Conservation (phyloP, 2,888 invertebrate species). For the Andricus curvator region DNA sequence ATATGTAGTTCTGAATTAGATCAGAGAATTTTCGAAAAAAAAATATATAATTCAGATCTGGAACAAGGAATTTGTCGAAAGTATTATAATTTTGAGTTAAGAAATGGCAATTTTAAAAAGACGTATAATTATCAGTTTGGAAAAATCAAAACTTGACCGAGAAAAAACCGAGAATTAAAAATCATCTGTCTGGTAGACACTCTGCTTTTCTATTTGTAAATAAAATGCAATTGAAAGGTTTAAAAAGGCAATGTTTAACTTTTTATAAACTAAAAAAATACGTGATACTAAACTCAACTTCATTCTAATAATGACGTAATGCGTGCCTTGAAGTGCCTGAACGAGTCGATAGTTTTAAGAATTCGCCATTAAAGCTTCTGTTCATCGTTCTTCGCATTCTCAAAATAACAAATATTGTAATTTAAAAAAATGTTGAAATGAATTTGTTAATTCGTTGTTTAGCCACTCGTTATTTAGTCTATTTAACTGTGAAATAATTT, state of each 20-base stretch:
- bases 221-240: background rate
- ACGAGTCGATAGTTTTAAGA: constrained; percentile 17
- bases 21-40: too few relatives aligned
- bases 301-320: background rate
- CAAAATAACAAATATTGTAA: background rate
- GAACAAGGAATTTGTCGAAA: too few relatives aligned
- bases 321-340: constrained; percentile 27
- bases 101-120: too few relatives aligned
- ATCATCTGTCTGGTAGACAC: too few relatives aligned
- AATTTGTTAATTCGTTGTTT: background rate
- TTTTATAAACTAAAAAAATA: background rate
- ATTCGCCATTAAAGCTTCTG: background rate
- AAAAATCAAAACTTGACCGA: too few relatives aligned
- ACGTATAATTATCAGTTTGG: too few relatives aligned
- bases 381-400: background rate
- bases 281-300: constrained; percentile 18
- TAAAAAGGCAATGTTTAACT: background rate
- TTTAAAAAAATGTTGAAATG: background rate
- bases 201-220: background rate
- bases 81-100: too few relatives aligned
- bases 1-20: too few relatives aligned
- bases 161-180: too few relatives aligned
- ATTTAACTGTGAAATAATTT: background rate
- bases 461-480: background rate
- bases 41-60: too few relatives aligned